Evolutionary conservation across 2,888 invertebrate species (phyloP), one percentile per base, ranked within the genome.

Genomic region (Liposcelis brunnea): DNA sequence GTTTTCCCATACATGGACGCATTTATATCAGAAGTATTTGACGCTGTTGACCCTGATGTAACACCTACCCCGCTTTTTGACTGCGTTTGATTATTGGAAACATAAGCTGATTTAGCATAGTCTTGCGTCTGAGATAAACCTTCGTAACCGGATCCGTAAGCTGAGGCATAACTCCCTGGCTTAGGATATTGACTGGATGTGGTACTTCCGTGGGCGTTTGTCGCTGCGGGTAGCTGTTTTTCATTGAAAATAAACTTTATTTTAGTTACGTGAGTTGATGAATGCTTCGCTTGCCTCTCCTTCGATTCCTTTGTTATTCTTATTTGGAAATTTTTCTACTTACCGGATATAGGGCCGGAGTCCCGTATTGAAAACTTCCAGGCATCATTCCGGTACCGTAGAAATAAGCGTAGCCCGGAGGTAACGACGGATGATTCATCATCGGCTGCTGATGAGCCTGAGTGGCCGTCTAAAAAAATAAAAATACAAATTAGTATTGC

Each of bases 1-100:
- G 78, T 73, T 64, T 90, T 90, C 58, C 81, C 79, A 63, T 90
- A 91, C 75, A 89, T 85, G 26, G 26, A 26, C 26, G 26, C 26
- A 26, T 26, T 26, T 26, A 26, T 6, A 11, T 49, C 49, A 15
- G 49, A 43, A 35, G 46, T 15, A 32, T 48, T 48, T 31, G 82
- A 79, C 52, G 76, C 75, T 2, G 61, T 58, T 2, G 61, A 58
- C 5, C 61, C 59, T 15, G 57, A 54, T 49, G 59, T 58, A 38
- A 64, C 61, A 44, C 63, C 68, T 46, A 59, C 61, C 55, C 69
- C 70, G 47, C 62, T 64, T 51, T 67, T 62, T 47, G 62, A 60
- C 52, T 64, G 55, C 31, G 52, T 55, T 26, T 26, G 26, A 8
- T 26, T 26, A 26, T 26, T 26, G 45, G 58, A 57, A 43, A 69